These are phyloP conservation scores for Mirza zaza DNA, from an alignment of 2,113 vertebrate genomes.

Conservation along the genomic window DNA sequence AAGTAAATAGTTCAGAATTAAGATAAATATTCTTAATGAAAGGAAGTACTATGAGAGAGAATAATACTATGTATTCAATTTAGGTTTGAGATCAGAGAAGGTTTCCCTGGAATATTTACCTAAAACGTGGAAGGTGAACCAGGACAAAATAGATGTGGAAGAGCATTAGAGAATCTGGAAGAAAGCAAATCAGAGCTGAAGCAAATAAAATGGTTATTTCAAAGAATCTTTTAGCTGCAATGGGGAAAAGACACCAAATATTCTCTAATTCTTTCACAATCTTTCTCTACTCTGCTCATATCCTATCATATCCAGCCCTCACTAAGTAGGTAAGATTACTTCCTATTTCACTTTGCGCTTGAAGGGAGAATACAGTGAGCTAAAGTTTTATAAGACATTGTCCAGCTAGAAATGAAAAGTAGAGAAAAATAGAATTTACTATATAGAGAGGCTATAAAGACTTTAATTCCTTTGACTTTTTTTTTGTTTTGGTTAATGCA, in stretches of 20 bases:
- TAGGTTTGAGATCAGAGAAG: background rate
- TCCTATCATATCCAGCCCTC: background rate
- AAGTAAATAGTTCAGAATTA: background rate
- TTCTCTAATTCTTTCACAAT: background rate
- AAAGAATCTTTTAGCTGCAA: background rate
- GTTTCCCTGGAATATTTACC: background rate
- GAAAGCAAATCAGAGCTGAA: background rate
- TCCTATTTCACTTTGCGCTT: background rate
- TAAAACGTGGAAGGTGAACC: background rate
- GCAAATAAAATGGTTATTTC: background rate
- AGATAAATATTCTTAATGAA: background rate
- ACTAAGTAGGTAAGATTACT: background rate
- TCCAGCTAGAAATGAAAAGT: background rate
- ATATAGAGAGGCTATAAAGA: background rate
- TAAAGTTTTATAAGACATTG: background rate
- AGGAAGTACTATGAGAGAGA: background rate
- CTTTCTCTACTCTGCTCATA: background rate
- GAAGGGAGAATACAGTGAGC: background rate
- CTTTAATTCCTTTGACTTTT: background rate
- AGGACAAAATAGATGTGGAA: background rate
- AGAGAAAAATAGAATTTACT: background rate
- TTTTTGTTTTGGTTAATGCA: background rate
- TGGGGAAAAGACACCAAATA: background rate
- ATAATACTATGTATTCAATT: background rate
- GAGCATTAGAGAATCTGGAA: background rate